Conservation (phyloP, 2,888 invertebrate genomes). For the Polyommatus icarus region DNA sequence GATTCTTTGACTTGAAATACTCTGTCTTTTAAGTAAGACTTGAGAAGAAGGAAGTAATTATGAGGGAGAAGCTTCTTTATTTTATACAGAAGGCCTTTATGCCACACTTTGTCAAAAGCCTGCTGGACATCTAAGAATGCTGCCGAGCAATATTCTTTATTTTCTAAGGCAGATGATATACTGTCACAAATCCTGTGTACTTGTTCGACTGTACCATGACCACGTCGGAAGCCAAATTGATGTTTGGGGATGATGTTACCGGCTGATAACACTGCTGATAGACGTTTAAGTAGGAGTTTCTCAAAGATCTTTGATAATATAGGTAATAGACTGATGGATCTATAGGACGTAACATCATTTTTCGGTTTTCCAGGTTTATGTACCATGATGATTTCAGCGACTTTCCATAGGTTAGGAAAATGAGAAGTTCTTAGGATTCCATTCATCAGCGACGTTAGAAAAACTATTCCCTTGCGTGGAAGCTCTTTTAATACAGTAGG, state of each 20-base stretch:
- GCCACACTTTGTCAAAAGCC: too few relatives aligned
- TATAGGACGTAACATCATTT: too few relatives aligned
- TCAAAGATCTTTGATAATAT: background rate
- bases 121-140: background rate
- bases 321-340: too few relatives aligned
- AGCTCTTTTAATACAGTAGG: background rate
- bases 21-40: too few relatives aligned
- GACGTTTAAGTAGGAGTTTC: background rate
- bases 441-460: background rate
- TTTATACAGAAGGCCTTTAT: too few relatives aligned
- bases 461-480: background rate
- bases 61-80: too few relatives aligned
- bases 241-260: background rate
- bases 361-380: too few relatives aligned
- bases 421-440: background rate
- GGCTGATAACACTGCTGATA: background rate
- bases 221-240: conserved; percentile 2
- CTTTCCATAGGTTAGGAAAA: background rate
- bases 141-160: background rate
- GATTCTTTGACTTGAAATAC: too few relatives aligned
- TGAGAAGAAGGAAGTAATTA: too few relatives aligned
- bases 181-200: background rate
- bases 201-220: background rate
- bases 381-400: too few relatives aligned
- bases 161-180: background rate